Evolutionary conservation across 2,797 vertebrate species (phyloP), one percentile per base, ranked within the genome.

Genomic region (Ambastaia sidthimunki): DNA sequence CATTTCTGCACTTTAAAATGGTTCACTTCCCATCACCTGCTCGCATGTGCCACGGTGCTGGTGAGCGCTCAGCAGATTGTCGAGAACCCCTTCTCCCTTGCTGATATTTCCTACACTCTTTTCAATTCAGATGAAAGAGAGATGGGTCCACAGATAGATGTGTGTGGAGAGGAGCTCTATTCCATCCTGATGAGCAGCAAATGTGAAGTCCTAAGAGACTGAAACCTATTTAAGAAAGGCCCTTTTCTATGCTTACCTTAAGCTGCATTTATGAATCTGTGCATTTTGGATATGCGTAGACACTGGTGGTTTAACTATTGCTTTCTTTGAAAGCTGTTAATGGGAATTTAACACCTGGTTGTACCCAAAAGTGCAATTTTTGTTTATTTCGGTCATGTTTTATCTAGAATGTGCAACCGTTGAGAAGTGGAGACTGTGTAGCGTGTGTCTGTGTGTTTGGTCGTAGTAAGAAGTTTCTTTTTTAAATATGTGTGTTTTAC

Each of bases 1-100:
- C 47, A 80, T 77, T 84, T 85, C 52, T 65, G 71, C 75, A 19
- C 71, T 70, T 71, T 71, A 28, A 87, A 86, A 83, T 70, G 71
- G 57, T 83, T 77, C 52, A 73, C 59, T 74, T 63, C 65, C 52
- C 71, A 52, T 81, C 81, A 77, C 78, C 71, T 82, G 76, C 85
- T 50, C 48, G 77, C 81, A 69, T 68, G 41, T 79, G 50, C 74
- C 74, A 59, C 21, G 54, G 50, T 48, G 50, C 23, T 25, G 34
- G 34, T 69, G 67, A 71, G 65, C 16, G 59, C 60, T 41, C 74
- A 57, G 44, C 66, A 63, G 71, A 66, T 34, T 71, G 68, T 66
- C 9, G 25, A 72, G 31, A 71, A 55, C 25, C 48, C 7, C 69
- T 23, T 47, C 76, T 80, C 54, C 73, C 70, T 52, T 23, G 54